phyloP scores from a whole-genome alignment of 2,113 vertebrate species.

The Tragelaphus buxtoni region DNA sequence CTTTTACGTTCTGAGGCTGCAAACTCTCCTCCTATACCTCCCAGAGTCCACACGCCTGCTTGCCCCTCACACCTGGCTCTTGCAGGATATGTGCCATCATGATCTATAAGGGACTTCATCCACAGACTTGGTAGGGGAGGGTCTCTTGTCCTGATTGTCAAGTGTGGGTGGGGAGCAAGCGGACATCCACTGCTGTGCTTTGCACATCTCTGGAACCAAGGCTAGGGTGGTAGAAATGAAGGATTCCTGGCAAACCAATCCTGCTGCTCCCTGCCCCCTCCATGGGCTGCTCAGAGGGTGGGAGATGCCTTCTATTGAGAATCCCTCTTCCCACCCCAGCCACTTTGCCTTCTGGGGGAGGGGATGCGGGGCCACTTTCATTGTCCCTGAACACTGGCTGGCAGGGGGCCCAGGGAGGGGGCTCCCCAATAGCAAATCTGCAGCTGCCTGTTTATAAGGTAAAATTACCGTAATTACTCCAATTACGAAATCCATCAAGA shows the following conservation, averaged over 20 bases:
- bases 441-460: constrained; percentile 83
- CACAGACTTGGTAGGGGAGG: not conserved
- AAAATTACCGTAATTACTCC: constrained; percentile 88
- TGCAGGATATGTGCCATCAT: rapidly evolving
- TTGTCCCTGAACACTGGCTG: constrained; percentile 80
- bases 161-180: not conserved
- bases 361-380: constrained; percentile 78
- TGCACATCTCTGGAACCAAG: not conserved
- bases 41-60: not conserved
- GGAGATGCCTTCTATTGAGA: not conserved
- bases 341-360: constrained; percentile 65
- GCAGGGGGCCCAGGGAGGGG: constrained; percentile 74
- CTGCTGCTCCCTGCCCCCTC: not conserved
- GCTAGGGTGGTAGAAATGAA: not conserved
- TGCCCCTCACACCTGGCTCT: not conserved
- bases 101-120: not conserved
- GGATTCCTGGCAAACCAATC: not conserved
- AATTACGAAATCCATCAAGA: constrained; percentile 84
- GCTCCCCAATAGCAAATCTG: constrained; percentile 74
- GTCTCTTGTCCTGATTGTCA: not conserved
- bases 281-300: not conserved
- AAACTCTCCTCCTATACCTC: not conserved
- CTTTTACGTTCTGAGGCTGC: not conserved
- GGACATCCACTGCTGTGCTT: not conserved
- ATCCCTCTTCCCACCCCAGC: not conserved